Base-by-base conservation (phyloP, 2,888 invertebrate species). In the Nomada lathburiana region DNA sequence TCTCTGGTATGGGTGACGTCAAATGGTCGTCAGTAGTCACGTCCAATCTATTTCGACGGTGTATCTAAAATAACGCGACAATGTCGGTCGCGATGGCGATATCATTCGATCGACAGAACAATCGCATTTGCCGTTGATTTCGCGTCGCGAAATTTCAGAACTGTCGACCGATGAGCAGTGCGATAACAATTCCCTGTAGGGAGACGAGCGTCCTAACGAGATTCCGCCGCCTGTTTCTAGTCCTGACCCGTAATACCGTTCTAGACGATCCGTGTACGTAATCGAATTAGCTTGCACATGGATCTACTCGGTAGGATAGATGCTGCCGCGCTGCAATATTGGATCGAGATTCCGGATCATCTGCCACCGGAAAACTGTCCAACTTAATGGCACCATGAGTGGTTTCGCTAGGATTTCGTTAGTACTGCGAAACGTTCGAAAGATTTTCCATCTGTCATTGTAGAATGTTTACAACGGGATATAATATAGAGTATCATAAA, bases 171-270 rank as follows among this genome's bases (percentile, higher is more conserved):
- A 85, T 84, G 78, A 75, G 57, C 74, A 68, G 70, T 59, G 82
- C 50, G 86, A 86, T 88, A 89, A 87, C 88, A 87, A 86, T 88
- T 89, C 86, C 86, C 84, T 80, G 65, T 80, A 75, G 88, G 86
- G 85, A 88, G 88, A 88, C 85, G 86, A 89, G 77, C 84, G 79
- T 73, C 74, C 84, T 89, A 89, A 89, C 85, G 81, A 88, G 88
- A 88, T 89, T 88, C 80, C 78, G 84, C 76, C 81, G 80, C 74
- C 57, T 47, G 72, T 76, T 13, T 70, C 83, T 76, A 63, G 76
- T 80, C 80, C 60, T 78, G 83, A 62, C 80, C 86, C 73, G 69
- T 83, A 81, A 83, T 81, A 76, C 72, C 65, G 78, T 68, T 83
- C 82, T 80, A 85, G 80, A 64, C 81, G 86, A 84, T 70, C 78